Evolutionary conservation across 2,888 invertebrate species (phyloP).

Genomic region (Sesamia inferens): DNA sequence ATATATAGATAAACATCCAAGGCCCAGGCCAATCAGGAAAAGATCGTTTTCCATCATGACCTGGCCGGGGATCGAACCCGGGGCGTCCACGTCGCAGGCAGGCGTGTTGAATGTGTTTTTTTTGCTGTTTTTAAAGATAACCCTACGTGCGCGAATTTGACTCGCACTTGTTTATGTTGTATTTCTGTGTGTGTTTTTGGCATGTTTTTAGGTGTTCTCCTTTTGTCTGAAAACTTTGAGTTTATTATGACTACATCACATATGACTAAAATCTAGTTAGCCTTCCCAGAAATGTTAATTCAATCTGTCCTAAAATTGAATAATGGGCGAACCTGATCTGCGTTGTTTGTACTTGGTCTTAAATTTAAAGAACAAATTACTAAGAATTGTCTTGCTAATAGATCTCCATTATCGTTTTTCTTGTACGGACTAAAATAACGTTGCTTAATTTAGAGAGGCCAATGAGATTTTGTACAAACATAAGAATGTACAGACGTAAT

Average conservation of each 20-base stretch:
- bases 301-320: slow-evolving; percentile 18
- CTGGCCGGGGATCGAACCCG: too few species aligned
- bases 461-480: slow-evolving; percentile 39
- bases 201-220: slow-evolving; percentile 11
- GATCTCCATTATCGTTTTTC: slow-evolving; percentile 3
- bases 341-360: slow-evolving; percentile 2
- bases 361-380: slow-evolving; percentile 2
- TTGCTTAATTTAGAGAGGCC: slow-evolving; percentile 18
- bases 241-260: slow-evolving; percentile 20
- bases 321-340: slow-evolving; percentile 16
- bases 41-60: too few species aligned
- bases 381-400: slow-evolving; percentile 3
- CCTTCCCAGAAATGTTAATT: slow-evolving; percentile 14
- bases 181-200: slow-evolving; percentile 40
- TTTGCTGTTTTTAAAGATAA: too few species aligned
- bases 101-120: too few species aligned
- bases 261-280: slow-evolving; percentile 10
- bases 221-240: slow-evolving; percentile 15
- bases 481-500: slow-evolving; percentile 6
- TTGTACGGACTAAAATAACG: slow-evolving; percentile 5
- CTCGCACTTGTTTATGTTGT: neutral
- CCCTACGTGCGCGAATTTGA: too few species aligned
- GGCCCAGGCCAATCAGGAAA: too few species aligned
- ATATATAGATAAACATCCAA: too few species aligned
- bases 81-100: too few species aligned